A percentile compares a stretch with the other conserved stretches of the same genome.
These are phyloP conservation scores for Eira barbara DNA, from an alignment of 2,113 vertebrate species.

Conservation along the genomic window DNA sequence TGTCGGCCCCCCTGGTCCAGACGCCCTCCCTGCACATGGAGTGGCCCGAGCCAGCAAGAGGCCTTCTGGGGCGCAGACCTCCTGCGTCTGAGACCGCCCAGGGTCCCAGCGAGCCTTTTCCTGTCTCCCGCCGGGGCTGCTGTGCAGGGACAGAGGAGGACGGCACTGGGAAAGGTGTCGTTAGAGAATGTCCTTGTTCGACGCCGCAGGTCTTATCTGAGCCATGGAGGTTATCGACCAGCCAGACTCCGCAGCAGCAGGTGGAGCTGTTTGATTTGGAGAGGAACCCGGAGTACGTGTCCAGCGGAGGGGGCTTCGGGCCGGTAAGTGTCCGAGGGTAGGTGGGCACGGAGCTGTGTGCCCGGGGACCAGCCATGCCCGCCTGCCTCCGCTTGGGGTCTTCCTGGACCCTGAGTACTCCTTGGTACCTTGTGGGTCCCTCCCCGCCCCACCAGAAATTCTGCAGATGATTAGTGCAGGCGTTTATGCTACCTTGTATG, in stretches of 20 bases:
- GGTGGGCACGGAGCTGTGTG: fast-evolving
- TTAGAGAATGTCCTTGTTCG: fast-evolving
- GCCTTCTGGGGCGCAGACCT: fast-evolving
- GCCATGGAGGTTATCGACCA: slow-evolving; percentile 97
- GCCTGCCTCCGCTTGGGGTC: fast-evolving
- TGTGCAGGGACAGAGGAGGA: not conserved
- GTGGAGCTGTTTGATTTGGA: slow-evolving; percentile 90
- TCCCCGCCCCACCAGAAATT: not conserved
- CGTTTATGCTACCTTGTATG: fast-evolving
- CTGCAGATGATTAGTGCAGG: fast-evolving
- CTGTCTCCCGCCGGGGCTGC: fast-evolving
- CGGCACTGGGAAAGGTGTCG: fast-evolving
- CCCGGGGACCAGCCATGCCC: not conserved
- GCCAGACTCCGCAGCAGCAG: slow-evolving; percentile 96
- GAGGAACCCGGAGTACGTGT: slow-evolving; percentile 88
- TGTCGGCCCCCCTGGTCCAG: fast-evolving
- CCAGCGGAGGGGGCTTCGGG: slow-evolving; percentile 95
- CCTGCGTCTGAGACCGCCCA: not conserved
- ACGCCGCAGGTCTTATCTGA: slow-evolving; percentile 92
- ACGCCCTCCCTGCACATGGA: fast-evolving
- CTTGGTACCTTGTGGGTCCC: fast-evolving
- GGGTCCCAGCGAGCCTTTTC: no score
- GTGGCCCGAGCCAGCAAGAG: fast-evolving
- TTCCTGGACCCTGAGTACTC: not conserved
- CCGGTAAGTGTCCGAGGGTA: slow-evolving; percentile 86